Evolutionary conservation across 2,797 vertebrate species (phyloP).

Genomic region (Gallinago solitaria): DNA sequence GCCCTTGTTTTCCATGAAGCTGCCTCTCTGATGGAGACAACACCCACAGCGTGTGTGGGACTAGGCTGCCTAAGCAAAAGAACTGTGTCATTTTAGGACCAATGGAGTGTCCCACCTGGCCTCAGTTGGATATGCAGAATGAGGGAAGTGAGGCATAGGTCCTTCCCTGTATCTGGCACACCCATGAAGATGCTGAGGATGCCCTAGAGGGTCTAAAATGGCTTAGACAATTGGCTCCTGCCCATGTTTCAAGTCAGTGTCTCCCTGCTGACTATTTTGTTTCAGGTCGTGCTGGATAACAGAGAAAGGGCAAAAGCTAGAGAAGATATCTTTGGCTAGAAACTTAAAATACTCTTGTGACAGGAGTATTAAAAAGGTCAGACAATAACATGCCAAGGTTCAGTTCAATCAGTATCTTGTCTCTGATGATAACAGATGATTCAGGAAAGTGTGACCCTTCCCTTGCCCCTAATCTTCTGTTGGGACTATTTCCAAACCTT

Average conservation of each 20-base stretch:
- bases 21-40: neutral
- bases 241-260: neutral
- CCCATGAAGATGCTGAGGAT: neutral
- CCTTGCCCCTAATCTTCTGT: conserved; percentile 23
- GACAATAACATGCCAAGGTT: conserved; percentile 26
- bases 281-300: neutral
- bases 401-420: conserved; percentile 34
- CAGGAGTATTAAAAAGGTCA: conserved; percentile 24
- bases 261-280: neutral
- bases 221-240: neutral
- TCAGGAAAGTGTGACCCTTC: conserved; percentile 43
- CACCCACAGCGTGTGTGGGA: fast-evolving
- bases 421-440: conserved; percentile 28
- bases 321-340: neutral
- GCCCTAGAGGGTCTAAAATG: neutral
- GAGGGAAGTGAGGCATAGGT: neutral
- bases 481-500: conserved; percentile 36
- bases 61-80: neutral
- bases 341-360: conserved; percentile 33
- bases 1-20: neutral
- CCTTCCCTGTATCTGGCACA: neutral
- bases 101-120: neutral
- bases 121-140: neutral
- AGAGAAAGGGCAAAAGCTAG: neutral
- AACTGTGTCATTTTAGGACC: neutral